Conservation (phyloP, 2,888 invertebrate species). For the Xylota segnis region DNA sequence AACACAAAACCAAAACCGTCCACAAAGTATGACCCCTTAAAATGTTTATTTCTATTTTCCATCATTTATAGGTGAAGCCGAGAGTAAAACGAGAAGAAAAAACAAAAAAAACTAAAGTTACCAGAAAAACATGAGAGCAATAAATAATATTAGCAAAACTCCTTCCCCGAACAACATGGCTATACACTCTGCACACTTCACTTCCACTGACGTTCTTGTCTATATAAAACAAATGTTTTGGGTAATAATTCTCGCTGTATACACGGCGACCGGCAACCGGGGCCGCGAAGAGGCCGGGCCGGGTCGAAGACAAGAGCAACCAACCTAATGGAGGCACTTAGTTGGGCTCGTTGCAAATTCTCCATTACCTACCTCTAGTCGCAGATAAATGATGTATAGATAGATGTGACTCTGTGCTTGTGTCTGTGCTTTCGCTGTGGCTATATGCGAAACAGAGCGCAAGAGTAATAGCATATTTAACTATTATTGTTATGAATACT, state of each 20-base stretch:
- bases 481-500: conserved; percentile 76
- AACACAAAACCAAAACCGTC: too few species aligned
- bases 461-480: conserved; percentile 77
- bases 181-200: conserved; percentile 46
- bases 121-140: conserved; percentile 66
- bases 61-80: conserved; percentile 23
- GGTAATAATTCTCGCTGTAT: conserved; percentile 76
- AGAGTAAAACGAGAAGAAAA: not conserved
- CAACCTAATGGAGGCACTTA: conserved; percentile 74
- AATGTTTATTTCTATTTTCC: conserved; percentile 32
- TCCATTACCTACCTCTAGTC: conserved; percentile 64
- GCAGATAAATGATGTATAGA: conserved; percentile 70
- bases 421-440: not conserved
- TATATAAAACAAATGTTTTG: conserved; percentile 75
- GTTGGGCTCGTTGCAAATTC: conserved; percentile 70
- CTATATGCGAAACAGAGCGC: conserved; percentile 53
- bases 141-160: conserved; percentile 71
- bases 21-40: conserved; percentile 62
- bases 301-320: conserved; percentile 51
- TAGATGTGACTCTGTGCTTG: conserved; percentile 21
- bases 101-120: conserved; percentile 28
- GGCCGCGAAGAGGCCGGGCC: conserved; percentile 14
- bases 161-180: conserved; percentile 42
- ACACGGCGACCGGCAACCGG: conserved; percentile 46
- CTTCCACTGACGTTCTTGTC: conserved; percentile 67